phyloP scores from a whole-genome alignment of 2,797 vertebrate species.

The Gymnoscopelus microlampas region DNA sequence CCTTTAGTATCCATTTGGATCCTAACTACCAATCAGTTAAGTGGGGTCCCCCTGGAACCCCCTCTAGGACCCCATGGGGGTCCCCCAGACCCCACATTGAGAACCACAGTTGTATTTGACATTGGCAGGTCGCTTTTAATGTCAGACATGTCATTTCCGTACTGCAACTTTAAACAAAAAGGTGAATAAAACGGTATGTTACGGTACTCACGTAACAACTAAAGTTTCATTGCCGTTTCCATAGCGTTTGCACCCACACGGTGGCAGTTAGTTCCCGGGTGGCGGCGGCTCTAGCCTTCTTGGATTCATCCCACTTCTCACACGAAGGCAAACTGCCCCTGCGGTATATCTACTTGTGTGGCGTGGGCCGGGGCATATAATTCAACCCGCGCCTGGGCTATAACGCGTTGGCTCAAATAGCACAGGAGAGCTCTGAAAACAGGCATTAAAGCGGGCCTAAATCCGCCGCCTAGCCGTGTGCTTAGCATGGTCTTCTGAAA shows the following conservation, averaged over 20 bases:
- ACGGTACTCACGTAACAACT: neutral
- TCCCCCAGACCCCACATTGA: too few species aligned
- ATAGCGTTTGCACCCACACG: conserved; percentile 16
- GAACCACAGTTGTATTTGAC: neutral
- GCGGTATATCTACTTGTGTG: neutral
- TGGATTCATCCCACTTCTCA: conserved; percentile 32
- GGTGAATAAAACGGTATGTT: too few species aligned
- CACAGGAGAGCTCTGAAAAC: conserved; percentile 73
- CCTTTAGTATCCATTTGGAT: too few species aligned
- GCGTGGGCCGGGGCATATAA: too few species aligned
- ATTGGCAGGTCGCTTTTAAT: neutral
- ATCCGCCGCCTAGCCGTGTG: conserved; percentile 71
- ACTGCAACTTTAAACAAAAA: neutral
- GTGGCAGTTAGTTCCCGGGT: neutral
- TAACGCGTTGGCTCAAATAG: conserved; percentile 74
- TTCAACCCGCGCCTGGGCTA: conserved; percentile 51
- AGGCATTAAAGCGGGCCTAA: conserved; percentile 75
- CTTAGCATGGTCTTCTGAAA: conserved; percentile 73
- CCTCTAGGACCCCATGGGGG: too few species aligned
- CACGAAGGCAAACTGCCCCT: neutral
- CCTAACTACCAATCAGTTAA: too few species aligned
- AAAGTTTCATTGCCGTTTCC: conserved; percentile 6
- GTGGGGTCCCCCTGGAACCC: too few species aligned
- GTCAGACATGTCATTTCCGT: neutral
- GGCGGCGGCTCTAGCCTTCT: neutral